Evolutionary conservation across 2,888 invertebrate species (phyloP).

Genomic region (Agonopterix arenella): DNA sequence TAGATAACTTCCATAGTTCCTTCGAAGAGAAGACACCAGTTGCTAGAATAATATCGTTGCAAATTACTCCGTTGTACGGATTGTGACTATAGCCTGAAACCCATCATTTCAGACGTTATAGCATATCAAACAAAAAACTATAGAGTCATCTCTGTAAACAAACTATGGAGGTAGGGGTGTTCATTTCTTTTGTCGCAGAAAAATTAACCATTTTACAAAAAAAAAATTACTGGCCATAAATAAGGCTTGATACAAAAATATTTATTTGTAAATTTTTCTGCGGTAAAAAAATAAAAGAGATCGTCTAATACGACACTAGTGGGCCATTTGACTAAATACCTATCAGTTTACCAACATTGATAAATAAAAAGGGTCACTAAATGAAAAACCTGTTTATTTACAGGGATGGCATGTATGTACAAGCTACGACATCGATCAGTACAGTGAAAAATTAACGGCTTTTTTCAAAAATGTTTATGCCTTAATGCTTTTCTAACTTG

Average conservation of each 20-base stretch:
- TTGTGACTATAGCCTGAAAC: constrained; percentile 91
- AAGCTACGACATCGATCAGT: constrained; percentile 17
- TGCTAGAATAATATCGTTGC: constrained; percentile 99
- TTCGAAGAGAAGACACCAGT: constrained; percentile 99
- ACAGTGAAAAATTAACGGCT: constrained; percentile 4
- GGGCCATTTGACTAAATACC: too few relatives aligned
- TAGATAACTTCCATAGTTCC: constrained; percentile 99
- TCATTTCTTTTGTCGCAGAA: neutral
- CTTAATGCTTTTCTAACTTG: constrained; percentile 14
- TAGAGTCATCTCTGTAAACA: constrained; percentile 22
- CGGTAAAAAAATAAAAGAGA: too few relatives aligned
- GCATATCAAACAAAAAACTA: constrained; percentile 3
- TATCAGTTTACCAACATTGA: neutral
- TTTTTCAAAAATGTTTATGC: constrained; percentile 18
- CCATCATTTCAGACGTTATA: constrained; percentile 44
- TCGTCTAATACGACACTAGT: too few relatives aligned
- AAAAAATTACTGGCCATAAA: too few relatives aligned
- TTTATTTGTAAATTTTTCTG: too few relatives aligned
- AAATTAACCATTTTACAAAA: neutral
- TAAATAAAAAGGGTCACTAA: constrained; percentile 8
- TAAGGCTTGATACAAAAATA: too few relatives aligned
- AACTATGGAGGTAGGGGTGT: constrained; percentile 30
- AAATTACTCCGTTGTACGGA: constrained; percentile 98
- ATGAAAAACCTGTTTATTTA: constrained; percentile 4
- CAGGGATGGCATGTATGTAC: constrained; percentile 1